Base-by-base conservation (phyloP, 1,140 invertebrate species). In the Antheraea mylitta region DNA sequence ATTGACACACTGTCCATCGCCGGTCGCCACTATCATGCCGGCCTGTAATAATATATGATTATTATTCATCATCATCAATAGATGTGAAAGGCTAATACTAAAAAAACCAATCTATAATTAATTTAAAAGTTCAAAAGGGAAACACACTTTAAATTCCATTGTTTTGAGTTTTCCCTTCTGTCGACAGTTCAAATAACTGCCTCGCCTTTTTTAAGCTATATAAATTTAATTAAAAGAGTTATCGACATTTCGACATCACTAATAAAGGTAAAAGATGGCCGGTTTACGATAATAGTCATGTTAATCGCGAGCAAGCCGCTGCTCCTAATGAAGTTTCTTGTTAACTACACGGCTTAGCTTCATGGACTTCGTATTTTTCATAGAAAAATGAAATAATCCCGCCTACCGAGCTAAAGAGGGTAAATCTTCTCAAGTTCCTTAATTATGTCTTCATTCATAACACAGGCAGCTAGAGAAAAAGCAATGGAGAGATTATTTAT, bases 271-370 rank as follows among this genome's bases (percentile, higher is more conserved):
- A 42, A 71, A 42, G 65, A 71, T 65, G 65, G 60, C 62, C 59
- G 68, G 58, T 64, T 45, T 67, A 71, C 69, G 65, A 71, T 71
- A 71, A 71, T 70, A 59, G 65, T 66, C 53, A 66, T 66, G 70
- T 71, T 67, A 71, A 71, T 71, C 60, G 64, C 65, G 53, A 62
- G 70, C 58, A 60, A 66, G 30, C 70, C 64, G 42, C 64, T 22
- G 69, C 42, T 53, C 48, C 37, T 71, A 71, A 71, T 71, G 70
- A 71, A 67, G 70, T 71, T 71, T 71, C 70, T 67, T 71, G 70
- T 71, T 64, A 67, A 67, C 70, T 71, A 61, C 45, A 53, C 45
- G 16, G 45, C 45, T 53, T 53, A 53, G 45, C 45, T 53, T 53
- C 11, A 53, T 53, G 16, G 45, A 53, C 45, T 16, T 13, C 16